A percentile compares a stretch with the other conserved stretches of the same genome.
Conservation (phyloP, 2,797 vertebrate genomes). For the Microhierax caerulescens region DNA sequence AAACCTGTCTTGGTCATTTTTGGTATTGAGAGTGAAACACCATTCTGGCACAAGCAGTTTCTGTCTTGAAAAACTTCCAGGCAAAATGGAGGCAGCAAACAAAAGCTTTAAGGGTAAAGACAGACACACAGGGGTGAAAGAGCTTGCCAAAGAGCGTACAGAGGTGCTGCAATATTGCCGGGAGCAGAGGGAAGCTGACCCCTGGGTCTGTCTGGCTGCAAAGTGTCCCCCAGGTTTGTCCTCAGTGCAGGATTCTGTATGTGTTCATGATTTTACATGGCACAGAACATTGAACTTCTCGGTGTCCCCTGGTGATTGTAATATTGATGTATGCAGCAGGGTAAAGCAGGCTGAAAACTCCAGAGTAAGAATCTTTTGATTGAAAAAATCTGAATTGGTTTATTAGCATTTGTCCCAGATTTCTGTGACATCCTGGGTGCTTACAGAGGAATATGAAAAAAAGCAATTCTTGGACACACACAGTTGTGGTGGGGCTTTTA, state of each 20-base stretch:
- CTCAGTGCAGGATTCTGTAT: neutral
- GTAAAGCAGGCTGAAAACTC: neutral
- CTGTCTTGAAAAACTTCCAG: neutral
- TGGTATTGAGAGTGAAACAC: neutral
- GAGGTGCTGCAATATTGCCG: neutral
- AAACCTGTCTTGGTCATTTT: neutral
- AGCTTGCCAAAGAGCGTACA: neutral
- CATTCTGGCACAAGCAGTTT: neutral
- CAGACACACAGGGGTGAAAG: neutral
- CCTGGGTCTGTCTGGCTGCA: rapidly evolving
- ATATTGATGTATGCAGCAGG: neutral
- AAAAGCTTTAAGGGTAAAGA: neutral
- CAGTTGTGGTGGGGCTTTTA: neutral
- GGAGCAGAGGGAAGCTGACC: neutral
- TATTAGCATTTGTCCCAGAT: neutral
- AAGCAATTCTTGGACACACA: neutral
- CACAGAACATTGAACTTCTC: neutral
- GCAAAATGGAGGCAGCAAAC: neutral
- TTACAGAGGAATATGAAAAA: neutral
- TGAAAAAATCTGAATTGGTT: neutral
- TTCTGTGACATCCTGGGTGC: neutral
- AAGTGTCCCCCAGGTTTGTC: neutral
- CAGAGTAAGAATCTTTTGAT: neutral
- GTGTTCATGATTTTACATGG: neutral
- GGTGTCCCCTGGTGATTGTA: neutral